phyloP scores from a whole-genome alignment of 92 coral and sea anemone genomes.

The Diadumene lineata region DNA sequence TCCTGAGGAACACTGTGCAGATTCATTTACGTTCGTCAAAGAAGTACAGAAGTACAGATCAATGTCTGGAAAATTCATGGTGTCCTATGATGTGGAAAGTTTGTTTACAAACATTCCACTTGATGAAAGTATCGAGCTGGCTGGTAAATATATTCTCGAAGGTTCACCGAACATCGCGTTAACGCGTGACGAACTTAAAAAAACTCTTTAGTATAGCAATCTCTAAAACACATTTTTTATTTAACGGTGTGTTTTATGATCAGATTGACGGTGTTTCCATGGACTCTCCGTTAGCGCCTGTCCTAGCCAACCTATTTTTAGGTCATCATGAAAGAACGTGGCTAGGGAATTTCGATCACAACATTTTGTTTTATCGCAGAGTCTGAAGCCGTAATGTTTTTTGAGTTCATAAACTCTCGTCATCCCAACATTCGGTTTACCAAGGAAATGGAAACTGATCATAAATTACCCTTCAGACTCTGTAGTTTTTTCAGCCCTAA shows the following conservation, averaged over 20 bases:
- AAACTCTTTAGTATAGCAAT: not conserved
- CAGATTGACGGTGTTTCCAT: not conserved
- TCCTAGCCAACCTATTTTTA: not conserved
- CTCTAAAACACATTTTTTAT: not conserved
- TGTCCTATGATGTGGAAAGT: no score
- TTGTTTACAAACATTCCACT: not conserved
- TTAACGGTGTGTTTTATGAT: not conserved
- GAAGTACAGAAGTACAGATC: no score
- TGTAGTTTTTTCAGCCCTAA: no score
- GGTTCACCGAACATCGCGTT: not conserved
- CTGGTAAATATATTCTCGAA: not conserved
- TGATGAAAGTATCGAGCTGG: not conserved
- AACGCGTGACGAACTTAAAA: not conserved
- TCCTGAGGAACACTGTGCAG: no score
- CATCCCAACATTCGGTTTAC: not conserved
- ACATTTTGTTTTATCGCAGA: not conserved
- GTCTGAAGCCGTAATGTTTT: not conserved
- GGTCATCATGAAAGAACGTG: not conserved
- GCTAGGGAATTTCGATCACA: not conserved
- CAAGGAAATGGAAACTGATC: not conserved
- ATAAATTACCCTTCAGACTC: not conserved
- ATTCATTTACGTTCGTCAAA: no score
- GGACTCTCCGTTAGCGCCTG: no score
- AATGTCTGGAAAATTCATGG: no score
- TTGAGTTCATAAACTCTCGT: not conserved